Percentiles rank a stretch among this genome's conserved stretches.
Conservation (phyloP, 2,888 invertebrate species). For the Drosophila parthenogenetica region DNA sequence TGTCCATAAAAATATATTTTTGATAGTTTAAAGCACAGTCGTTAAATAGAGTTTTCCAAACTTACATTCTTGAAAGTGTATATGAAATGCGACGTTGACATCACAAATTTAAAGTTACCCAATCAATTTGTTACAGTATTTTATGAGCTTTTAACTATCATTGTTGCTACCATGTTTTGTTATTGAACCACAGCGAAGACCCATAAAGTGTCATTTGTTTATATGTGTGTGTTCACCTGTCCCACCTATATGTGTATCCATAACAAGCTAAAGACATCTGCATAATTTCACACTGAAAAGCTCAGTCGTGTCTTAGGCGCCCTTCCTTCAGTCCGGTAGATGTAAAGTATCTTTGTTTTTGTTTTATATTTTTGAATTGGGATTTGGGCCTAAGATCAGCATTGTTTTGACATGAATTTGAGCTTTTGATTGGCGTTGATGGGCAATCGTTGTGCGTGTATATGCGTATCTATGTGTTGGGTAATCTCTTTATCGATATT, state of each 20-base stretch:
- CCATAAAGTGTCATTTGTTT: conserved; percentile 62
- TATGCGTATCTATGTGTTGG: conserved; percentile 42
- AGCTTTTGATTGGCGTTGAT: conserved; percentile 74
- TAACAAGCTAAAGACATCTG: conserved; percentile 54
- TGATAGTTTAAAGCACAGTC: neutral
- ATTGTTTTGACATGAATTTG: conserved; percentile 72
- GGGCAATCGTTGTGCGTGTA: conserved; percentile 15
- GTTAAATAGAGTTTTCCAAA: neutral
- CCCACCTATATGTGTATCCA: conserved; percentile 50
- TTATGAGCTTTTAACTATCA: conserved; percentile 76
- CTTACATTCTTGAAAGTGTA: conserved; percentile 15
- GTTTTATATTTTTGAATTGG: conserved; percentile 3
- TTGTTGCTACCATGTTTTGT: conserved; percentile 76
- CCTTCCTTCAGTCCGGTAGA: conserved; percentile 26
- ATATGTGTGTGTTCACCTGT: conserved; percentile 29
- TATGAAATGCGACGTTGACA: conserved; percentile 17
- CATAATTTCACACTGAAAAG: conserved; percentile 78
- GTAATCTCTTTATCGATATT: conserved; percentile 43
- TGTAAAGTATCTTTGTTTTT: conserved; percentile 8
- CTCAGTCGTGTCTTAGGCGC: conserved; percentile 27
- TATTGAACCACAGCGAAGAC: conserved; percentile 42
- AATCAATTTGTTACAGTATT: conserved; percentile 79
- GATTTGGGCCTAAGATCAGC: conserved; percentile 39
- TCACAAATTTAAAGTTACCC: conserved; percentile 48
- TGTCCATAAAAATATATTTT: conserved; percentile 44